These are phyloP conservation scores for Acleris cristana DNA, from an alignment of 2,888 invertebrate species.

Conservation along the genomic window DNA sequence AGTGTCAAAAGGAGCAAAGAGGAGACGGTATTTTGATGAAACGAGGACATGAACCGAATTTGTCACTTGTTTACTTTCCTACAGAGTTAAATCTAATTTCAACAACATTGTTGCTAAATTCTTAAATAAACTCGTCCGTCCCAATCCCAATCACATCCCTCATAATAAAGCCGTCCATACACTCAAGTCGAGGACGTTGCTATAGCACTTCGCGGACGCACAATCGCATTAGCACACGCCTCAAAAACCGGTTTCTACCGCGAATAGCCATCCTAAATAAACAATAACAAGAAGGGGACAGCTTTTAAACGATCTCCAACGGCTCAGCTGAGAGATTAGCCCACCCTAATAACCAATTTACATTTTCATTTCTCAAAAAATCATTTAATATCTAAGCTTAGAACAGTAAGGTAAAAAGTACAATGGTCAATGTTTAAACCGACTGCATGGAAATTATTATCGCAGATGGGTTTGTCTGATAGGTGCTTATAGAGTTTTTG, in stretches of 20 bases:
- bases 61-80: too few species aligned
- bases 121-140: too few species aligned
- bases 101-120: too few species aligned
- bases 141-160: neutral
- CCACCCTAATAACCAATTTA: slow-evolving; percentile 64
- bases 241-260: slow-evolving; percentile 77
- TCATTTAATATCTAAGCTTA: slow-evolving; percentile 35
- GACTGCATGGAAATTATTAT: slow-evolving; percentile 41
- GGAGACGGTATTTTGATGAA: too few species aligned
- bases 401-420: slow-evolving; percentile 45
- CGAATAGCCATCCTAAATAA: slow-evolving; percentile 81
- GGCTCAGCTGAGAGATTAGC: slow-evolving; percentile 82
- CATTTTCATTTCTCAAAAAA: slow-evolving; percentile 43
- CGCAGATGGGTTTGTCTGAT: slow-evolving; percentile 69
- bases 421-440: slow-evolving; percentile 10
- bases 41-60: too few species aligned
- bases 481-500: slow-evolving; percentile 78
- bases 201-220: slow-evolving; percentile 62
- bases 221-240: slow-evolving; percentile 80
- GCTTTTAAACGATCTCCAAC: slow-evolving; percentile 81
- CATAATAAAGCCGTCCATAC: slow-evolving; percentile 26
- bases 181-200: slow-evolving; percentile 20
- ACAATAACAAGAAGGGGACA: slow-evolving; percentile 78
- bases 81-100: too few species aligned
- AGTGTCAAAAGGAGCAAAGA: too few species aligned